A percentile compares a stretch with the other conserved stretches of the same genome.
phyloP scores from a whole-genome alignment of 2,797 vertebrate species.

The Leptoclinus maculatus region DNA sequence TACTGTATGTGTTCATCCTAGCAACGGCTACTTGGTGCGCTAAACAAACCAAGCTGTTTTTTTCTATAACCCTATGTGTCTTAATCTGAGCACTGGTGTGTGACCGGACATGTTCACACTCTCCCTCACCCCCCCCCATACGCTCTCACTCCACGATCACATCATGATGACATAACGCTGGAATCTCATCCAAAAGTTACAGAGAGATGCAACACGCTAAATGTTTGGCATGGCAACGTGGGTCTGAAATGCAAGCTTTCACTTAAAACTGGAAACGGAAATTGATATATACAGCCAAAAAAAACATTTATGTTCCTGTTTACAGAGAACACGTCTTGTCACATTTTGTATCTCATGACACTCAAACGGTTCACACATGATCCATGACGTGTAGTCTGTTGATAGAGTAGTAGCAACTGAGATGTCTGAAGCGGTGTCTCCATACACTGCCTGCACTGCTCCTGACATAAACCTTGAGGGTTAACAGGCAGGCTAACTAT shows the following conservation, averaged over 20 bases:
- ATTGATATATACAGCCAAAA: constrained; percentile 3
- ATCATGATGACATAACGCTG: constrained; percentile 61
- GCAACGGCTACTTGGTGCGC: constrained; percentile 53
- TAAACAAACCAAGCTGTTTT: constrained; percentile 60
- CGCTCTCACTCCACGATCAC: constrained; percentile 56
- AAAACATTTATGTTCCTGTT: background rate
- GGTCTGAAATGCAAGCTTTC: constrained; percentile 11
- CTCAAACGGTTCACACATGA: constrained; percentile 5
- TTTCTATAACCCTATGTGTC: constrained; percentile 45
- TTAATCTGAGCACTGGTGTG: constrained; percentile 45
- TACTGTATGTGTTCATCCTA: constrained; percentile 42
- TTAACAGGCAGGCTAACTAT: constrained; percentile 14
- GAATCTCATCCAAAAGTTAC: constrained; percentile 53
- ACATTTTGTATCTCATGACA: background rate
- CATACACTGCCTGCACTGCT: background rate
- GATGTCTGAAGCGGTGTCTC: background rate
- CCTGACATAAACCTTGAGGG: constrained; percentile 5
- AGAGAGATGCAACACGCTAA: constrained; percentile 35
- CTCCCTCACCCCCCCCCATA: constrained; percentile 45
- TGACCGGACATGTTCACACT: constrained; percentile 62
- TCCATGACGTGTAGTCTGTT: background rate
- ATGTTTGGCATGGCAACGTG: constrained; percentile 48
- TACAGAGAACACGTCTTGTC: background rate
- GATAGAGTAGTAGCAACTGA: background rate
- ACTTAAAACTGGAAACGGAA: background rate